Conservation (phyloP, 2,113 vertebrate genomes). For the Empidonax alnorum region DNA sequence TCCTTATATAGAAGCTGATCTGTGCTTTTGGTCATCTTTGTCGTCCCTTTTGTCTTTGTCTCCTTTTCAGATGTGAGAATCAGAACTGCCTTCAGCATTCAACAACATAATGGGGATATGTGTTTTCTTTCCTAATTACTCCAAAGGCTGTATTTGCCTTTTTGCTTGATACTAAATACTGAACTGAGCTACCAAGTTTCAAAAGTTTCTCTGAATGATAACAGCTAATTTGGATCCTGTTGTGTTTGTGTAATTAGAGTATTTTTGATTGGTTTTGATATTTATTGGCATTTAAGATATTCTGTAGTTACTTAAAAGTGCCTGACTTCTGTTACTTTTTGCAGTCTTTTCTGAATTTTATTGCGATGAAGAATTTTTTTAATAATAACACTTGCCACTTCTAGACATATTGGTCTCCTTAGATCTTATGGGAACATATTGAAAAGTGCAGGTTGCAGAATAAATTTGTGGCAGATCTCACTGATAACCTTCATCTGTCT, state of each 20-base stretch:
- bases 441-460: neutral
- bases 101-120: accelerated
- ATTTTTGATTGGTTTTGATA: neutral
- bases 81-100: neutral
- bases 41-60: constrained; percentile 19
- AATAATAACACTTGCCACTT: neutral
- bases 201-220: neutral
- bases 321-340: neutral
- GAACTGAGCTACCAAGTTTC: neutral
- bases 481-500: neutral
- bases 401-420: neutral
- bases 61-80: constrained; percentile 42
- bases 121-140: neutral
- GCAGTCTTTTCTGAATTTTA: neutral
- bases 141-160: neutral
- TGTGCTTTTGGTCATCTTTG: constrained; percentile 16
- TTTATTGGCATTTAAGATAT: neutral
- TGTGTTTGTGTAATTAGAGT: neutral
- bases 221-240: neutral
- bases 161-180: neutral
- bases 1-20: constrained; percentile 46
- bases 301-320: neutral
- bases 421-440: neutral
- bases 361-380: neutral
- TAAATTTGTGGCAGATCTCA: neutral